phyloP scores from a whole-genome alignment of 2,797 vertebrate genomes.

The Anniella stebbinsi region DNA sequence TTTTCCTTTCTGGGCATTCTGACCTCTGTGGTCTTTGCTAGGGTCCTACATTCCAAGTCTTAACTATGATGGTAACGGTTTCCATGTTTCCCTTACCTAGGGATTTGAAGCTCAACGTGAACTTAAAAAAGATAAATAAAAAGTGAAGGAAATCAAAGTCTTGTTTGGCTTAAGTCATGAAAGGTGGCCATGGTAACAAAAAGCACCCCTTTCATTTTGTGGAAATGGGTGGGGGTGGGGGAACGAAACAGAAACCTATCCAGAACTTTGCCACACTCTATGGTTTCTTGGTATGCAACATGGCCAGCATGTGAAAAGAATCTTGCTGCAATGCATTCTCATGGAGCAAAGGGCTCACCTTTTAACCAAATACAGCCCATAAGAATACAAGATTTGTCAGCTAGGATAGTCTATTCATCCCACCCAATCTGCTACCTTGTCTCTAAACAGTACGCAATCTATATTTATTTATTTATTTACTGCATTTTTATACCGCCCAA shows the following conservation, averaged over 20 bases:
- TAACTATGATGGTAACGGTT: slow-evolving; percentile 80
- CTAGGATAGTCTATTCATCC: not conserved
- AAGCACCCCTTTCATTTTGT: slow-evolving; percentile 50
- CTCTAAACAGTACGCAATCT: not conserved
- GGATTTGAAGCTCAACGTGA: slow-evolving; percentile 73
- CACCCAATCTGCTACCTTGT: not conserved
- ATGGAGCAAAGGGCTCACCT: not conserved
- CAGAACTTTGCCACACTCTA: slow-evolving; percentile 14
- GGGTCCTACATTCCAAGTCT: slow-evolving; percentile 58
- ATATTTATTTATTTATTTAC: too few relatives aligned
- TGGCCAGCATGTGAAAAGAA: slow-evolving; percentile 60
- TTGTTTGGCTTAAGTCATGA: slow-evolving; percentile 70
- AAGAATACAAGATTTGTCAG: not conserved
- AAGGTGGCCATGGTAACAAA: slow-evolving; percentile 75
- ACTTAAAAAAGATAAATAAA: slow-evolving; percentile 44
- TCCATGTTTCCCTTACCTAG: slow-evolving; percentile 78
- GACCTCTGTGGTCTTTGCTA: slow-evolving; percentile 78
- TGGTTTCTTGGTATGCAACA: slow-evolving; percentile 49
- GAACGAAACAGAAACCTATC: not conserved
- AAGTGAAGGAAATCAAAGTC: slow-evolving; percentile 38
- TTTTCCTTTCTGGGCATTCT: slow-evolving; percentile 65
- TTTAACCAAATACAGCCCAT: not conserved
- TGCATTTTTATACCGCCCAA: too few relatives aligned
- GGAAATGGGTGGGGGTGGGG: slow-evolving; percentile 13
- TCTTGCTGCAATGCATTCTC: slow-evolving; percentile 12